Base-by-base conservation (phyloP, 2,113 vertebrate species). In the Pomatorhinus ruficollis region DNA sequence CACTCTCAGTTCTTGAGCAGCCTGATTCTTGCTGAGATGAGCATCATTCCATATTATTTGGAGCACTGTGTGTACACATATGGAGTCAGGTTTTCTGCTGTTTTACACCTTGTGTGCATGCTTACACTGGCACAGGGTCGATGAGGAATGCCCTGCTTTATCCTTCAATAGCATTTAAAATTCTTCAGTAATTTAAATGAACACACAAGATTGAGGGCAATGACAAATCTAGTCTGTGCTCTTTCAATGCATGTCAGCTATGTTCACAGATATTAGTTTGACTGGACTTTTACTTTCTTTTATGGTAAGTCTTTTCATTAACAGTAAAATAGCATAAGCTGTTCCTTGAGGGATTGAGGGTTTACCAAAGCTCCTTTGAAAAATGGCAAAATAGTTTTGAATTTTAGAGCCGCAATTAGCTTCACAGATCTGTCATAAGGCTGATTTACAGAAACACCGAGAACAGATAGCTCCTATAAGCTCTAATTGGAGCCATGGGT, bases 321-420 rank as follows among this genome's bases (percentile, higher is more conserved):
- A 66, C 33, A 66, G 45, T 70, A 93, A 94, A 93, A 89, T 31
- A 85, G 24, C 24, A 61, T 42, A 92, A 89, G 45, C 42, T 60
- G 9, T 61, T 96, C 54, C 75, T 92, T 68, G 28, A 94, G 76
- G 72, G 76, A 68, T 14, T 68, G 39, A 74, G n/a, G 39, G 83
- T 88, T 94, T 90, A 77, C 83, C 68, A 89, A 93, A 89, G 4
- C 40, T 70, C 56, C n/a, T 94, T 80, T 83, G 64, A 92, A 93
- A 94, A 91, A 88, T 19, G 31, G 44, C 15, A 71, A 85, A 76
- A 50, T 63, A 77, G 52, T 90, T 96, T 83, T 92, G 75, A 90
- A 70, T 88, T 92, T 96, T 53, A 93, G 68, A 83, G 68, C 64
- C 2, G 15, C 68, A 94, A 71, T 93, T 94, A 96, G 11, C 37